Base-by-base conservation (phyloP, 2,888 invertebrate genomes). In the Plemyria rubiginata region DNA sequence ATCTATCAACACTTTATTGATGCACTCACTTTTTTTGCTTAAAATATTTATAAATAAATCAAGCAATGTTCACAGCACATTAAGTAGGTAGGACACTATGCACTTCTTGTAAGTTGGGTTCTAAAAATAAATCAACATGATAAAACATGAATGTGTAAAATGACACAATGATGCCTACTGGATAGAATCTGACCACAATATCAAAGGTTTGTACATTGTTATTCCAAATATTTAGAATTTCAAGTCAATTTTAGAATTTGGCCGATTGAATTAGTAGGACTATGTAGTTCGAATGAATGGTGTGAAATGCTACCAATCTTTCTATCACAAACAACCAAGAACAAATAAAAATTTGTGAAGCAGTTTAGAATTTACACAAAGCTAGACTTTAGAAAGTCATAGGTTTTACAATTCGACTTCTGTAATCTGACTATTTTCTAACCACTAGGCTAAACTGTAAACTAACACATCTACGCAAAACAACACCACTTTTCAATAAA, bases 51-150 rank as follows among this genome's bases (percentile, higher is more conserved):
- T 84, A 85, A 85, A 85, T 85, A 84, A 86, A 85, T 85, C 84
- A 84, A 85, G 83, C 82, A 81, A 78, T 79, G 81, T 51, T 63
- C 60, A 81, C 84, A 83, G 80, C 84, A 82, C 81, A 83, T n/a
- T n/a, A n/a, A n/a, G 82, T n/a, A 63, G 48, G 54, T 66, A 60
- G 54, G 7, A 56, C 16, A 48, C 5, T 11, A 11, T 0, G 32
- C 2, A 22, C 46, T 46, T 62, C 43, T 51, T 55, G 57, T 69
- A 71, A 46, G 66, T 79, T 74, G 78, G 69, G 80, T 87, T 90
- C 91, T 92, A 91, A 88, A 90, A 90, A 91, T 91, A 92, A 86
- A 83, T 81, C 81, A 82, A 84, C 83, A 84, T 86, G 90, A 90
- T 92, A 91, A 90, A 90, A 89, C 78, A 72, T 85, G 85, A 88